Percentiles rank a stretch among this genome's conserved stretches.
Evolutionary conservation across 1,140 invertebrate species (phyloP).

Genomic region (Bradysia coprophila): DNA sequence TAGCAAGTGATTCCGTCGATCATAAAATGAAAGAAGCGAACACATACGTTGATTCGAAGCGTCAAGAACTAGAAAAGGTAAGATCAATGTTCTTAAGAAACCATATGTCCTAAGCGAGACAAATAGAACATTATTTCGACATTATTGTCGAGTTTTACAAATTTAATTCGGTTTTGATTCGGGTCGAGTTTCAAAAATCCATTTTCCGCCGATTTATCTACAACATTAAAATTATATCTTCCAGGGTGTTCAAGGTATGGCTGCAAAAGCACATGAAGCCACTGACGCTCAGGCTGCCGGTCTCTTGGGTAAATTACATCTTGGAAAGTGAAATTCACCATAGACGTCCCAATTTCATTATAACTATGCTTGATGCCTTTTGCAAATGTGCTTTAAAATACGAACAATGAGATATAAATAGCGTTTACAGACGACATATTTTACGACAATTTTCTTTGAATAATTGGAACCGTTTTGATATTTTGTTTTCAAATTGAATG

Average conservation of each 20-base stretch:
- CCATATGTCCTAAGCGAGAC: too few relatives aligned
- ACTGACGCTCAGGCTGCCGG: conserved; percentile 15
- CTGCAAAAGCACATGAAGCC: conserved; percentile 14
- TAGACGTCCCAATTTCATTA: too few relatives aligned
- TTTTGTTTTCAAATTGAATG: too few relatives aligned
- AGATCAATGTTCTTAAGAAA: too few relatives aligned
- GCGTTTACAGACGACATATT: too few relatives aligned
- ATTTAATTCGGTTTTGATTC: background rate
- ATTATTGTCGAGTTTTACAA: background rate
- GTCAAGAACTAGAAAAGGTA: conserved; percentile 18
- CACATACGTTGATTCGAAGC: conserved; percentile 22
- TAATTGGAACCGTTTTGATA: too few relatives aligned
- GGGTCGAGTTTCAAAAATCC: background rate
- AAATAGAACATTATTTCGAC: background rate
- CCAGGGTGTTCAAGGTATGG: background rate
- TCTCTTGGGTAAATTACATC: conserved; percentile 18
- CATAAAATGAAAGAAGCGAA: conserved; percentile 24
- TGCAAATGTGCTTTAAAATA: too few relatives aligned
- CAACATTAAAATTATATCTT: background rate
- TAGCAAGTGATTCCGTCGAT: conserved; percentile 20
- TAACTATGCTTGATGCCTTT: too few relatives aligned
- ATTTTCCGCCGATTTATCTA: background rate
- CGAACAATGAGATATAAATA: too few relatives aligned
- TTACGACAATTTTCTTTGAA: too few relatives aligned
- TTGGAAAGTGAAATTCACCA: too few relatives aligned